A percentile compares a stretch with the other conserved stretches of the same genome.
Evolutionary conservation across 37 sponge, comb jelly and placozoan species (phyloP).

Genomic region (Theonella swinhoei): DNA sequence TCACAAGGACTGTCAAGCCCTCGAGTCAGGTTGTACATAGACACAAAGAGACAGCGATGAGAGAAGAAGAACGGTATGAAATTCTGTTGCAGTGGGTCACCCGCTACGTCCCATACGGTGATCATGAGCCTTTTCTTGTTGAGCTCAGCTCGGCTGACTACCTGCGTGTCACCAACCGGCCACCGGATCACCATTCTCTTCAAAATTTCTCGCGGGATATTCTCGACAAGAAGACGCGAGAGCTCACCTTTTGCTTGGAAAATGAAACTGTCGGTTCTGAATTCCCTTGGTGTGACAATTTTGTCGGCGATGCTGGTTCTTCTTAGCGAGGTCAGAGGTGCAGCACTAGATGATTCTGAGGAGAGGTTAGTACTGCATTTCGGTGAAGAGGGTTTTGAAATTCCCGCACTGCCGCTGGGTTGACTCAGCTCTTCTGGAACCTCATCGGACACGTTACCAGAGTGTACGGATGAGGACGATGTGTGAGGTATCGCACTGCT

Average conservation of each 20-base stretch:
- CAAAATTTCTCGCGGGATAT: conserved; percentile 59
- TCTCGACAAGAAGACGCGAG: conserved; percentile 48
- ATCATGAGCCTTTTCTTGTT: conserved; percentile 28
- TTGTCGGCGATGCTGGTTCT: no score
- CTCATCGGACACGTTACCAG: no score
- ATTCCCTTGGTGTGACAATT: not conserved
- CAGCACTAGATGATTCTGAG: not conserved
- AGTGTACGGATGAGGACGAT: no score
- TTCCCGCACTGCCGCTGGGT: no score
- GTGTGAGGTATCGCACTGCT: no score
- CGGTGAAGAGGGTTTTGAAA: no score
- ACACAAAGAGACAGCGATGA: conserved; percentile 48
- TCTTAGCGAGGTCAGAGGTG: not conserved
- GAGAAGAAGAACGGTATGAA: conserved; percentile 71
- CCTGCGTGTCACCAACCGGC: conserved; percentile 55
- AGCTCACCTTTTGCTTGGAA: conserved; percentile 35
- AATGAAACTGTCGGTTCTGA: not conserved
- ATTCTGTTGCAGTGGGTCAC: conserved; percentile 60
- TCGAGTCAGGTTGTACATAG: conserved; percentile 34
- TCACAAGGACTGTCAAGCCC: conserved; percentile 26
- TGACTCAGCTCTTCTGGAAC: no score
- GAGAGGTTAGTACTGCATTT: no score
- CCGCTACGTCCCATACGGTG: conserved; percentile 61
- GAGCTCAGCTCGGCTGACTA: conserved; percentile 13
- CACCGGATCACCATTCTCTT: conserved; percentile 63